phyloP scores from a whole-genome alignment of 2,888 invertebrate species.

The Noctua janthe region DNA sequence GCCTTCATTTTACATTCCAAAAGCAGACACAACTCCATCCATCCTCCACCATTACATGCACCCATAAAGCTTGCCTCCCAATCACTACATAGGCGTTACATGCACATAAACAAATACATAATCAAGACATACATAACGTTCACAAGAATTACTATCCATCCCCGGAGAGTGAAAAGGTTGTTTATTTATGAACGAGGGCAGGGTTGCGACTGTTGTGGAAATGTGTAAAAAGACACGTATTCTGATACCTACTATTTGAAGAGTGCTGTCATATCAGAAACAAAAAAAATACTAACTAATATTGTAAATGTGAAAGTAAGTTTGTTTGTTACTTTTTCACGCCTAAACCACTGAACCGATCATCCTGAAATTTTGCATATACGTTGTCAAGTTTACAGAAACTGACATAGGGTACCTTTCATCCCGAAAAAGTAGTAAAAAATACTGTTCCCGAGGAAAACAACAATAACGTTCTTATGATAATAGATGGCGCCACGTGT shows the following conservation, averaged over 20 bases:
- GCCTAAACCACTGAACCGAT: no score
- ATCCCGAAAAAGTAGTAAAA: no score
- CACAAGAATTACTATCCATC: constrained; percentile 66
- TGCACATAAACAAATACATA: constrained; percentile 61
- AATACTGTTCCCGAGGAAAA: no score
- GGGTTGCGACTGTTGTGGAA: constrained; percentile 43
- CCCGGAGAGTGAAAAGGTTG: constrained; percentile 65
- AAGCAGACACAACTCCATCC: neutral
- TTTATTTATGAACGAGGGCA: constrained; percentile 62
- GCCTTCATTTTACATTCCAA: neutral
- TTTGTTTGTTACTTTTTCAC: no score
- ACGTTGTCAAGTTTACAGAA: no score
- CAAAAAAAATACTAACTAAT: neutral
- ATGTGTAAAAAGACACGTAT: neutral
- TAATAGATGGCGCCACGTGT: no score
- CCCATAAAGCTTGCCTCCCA: constrained; percentile 41
- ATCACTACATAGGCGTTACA: constrained; percentile 42
- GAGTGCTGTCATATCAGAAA: neutral
- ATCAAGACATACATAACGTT: constrained; percentile 58
- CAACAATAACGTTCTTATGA: no score
- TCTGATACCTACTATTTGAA: neutral
- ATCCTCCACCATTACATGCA: constrained; percentile 7
- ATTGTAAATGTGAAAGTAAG: no score
- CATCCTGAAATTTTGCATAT: no score
- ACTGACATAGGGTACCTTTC: no score